Percentiles rank a stretch among this genome's conserved stretches.
Conservation (phyloP, 2,797 vertebrate genomes). For the Uromys caudimaculatus region DNA sequence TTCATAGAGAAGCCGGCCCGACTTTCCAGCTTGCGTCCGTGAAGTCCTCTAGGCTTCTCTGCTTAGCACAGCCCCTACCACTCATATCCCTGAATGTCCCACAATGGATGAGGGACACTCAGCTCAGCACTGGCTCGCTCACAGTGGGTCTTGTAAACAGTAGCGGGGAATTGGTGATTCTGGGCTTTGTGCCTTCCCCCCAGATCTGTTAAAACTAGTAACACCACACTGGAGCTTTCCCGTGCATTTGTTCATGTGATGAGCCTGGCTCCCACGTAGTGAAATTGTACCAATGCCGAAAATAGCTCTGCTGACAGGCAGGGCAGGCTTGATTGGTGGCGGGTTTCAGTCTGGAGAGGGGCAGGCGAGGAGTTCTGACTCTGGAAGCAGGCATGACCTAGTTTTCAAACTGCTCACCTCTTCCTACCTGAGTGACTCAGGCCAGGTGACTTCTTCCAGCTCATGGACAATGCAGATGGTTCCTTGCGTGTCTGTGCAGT, state of each 20-base stretch:
- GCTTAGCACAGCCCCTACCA: not conserved
- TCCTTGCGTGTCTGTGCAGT: not conserved
- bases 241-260: not conserved
- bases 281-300: constrained; percentile 10
- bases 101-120: not conserved
- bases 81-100: not conserved
- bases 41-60: not conserved
- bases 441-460: not conserved
- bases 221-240: not conserved
- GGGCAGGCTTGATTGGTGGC: constrained; percentile 19
- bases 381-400: constrained; percentile 31
- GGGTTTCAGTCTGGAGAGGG: constrained; percentile 46
- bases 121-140: not conserved
- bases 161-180: not conserved
- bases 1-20: not conserved
- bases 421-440: not conserved
- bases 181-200: not conserved
- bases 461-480: accelerated
- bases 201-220: not conserved
- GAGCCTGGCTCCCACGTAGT: not conserved
- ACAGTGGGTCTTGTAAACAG: accelerated
- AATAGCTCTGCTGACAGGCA: constrained; percentile 52
- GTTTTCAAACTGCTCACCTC: not conserved
- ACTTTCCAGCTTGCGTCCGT: not conserved
- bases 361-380: not conserved